phyloP scores from a whole-genome alignment of 2,113 vertebrate genomes.

The Emydocephalus ijimae region DNA sequence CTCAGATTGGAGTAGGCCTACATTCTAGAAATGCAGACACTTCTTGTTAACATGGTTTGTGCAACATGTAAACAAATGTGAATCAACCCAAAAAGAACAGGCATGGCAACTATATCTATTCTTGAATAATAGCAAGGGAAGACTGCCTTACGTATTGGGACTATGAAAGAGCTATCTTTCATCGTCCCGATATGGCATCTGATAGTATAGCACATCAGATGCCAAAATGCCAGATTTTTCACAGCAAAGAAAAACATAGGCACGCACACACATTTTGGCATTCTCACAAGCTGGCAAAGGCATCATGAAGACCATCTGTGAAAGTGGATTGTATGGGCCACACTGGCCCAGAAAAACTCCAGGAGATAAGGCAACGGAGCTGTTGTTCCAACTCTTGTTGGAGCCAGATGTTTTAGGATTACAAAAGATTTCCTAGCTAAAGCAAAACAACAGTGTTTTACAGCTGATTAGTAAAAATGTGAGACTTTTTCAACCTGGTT shows the following conservation, averaged over 20 bases:
- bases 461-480: not conserved
- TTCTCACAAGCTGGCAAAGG: not conserved
- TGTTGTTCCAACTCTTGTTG: not conserved
- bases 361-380: not conserved
- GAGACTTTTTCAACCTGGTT: not conserved
- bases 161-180: not conserved
- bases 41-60: not conserved
- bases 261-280: not conserved
- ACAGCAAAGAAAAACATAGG: not conserved
- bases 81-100: not conserved
- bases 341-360: not conserved
- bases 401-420: not conserved
- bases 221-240: not conserved
- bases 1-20: not conserved
- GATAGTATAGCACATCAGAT: not conserved
- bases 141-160: not conserved
- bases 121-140: not conserved
- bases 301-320: not conserved
- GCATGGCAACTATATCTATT: not conserved
- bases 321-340: not conserved
- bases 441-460: not conserved
- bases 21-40: not conserved
- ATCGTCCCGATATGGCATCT: not conserved
- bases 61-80: not conserved
- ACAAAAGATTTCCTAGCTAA: not conserved